phyloP scores from a whole-genome alignment of 2,888 invertebrate species.

The Arctia plantaginis region DNA sequence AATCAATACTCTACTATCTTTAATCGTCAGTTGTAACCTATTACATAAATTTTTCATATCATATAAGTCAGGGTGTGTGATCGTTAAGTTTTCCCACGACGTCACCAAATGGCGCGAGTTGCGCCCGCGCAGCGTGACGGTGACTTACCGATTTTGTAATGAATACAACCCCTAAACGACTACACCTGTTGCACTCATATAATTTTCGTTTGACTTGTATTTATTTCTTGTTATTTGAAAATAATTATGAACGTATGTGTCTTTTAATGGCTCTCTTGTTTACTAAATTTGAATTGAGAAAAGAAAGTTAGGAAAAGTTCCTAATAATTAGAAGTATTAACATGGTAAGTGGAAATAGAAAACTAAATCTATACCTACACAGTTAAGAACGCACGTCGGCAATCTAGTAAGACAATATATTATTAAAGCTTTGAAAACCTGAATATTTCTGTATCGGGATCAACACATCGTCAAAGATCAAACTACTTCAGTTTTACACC shows the following conservation, averaged over 20 bases:
- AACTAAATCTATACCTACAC: background rate
- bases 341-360: background rate
- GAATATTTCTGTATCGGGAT: background rate
- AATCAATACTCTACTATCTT: slow-evolving; percentile 5
- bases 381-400: background rate
- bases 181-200: slow-evolving; percentile 72
- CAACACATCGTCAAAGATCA: slow-evolving; percentile 19
- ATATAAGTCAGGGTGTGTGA: slow-evolving; percentile 52
- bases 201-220: slow-evolving; percentile 29
- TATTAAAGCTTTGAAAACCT: background rate
- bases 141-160: slow-evolving; percentile 83
- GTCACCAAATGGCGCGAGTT: slow-evolving; percentile 73
- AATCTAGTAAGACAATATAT: background rate
- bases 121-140: slow-evolving; percentile 81
- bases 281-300: background rate
- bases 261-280: background rate
- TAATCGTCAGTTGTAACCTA: background rate
- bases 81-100: slow-evolving; percentile 86
- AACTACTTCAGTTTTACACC: background rate
- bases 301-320: background rate
- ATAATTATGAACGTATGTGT: background rate
- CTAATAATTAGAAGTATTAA: background rate
- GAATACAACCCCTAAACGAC: slow-evolving; percentile 66
- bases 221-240: slow-evolving; percentile 11
- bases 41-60: slow-evolving; percentile 30